A percentile compares a stretch with the other conserved stretches of the same genome.
phyloP scores from a whole-genome alignment of 2,113 vertebrate species.

The Platycercus adscitus region DNA sequence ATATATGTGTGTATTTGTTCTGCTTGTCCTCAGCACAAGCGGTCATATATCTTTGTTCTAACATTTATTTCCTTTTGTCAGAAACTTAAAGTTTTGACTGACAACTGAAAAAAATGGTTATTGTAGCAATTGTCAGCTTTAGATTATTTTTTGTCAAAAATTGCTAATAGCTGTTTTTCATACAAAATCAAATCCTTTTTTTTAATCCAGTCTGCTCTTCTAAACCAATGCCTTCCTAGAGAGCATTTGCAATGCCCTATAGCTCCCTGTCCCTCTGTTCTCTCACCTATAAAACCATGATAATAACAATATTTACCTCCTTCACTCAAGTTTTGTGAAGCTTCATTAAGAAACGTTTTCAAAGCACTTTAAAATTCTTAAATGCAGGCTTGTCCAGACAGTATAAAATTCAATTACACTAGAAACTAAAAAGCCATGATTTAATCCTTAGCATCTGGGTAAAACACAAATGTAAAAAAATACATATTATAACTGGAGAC shows the following conservation, averaged over 20 bases:
- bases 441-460: neutral
- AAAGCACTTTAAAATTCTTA: neutral
- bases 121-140: neutral
- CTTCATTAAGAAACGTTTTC: slow-evolving; percentile 1
- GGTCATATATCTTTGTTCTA: neutral
- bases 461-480: slow-evolving; percentile 7
- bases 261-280: neutral
- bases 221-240: neutral
- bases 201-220: neutral
- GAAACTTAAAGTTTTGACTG: neutral
- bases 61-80: neutral
- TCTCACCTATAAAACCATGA: neutral
- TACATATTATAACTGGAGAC: neutral
- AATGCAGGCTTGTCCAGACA: neutral
- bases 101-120: neutral
- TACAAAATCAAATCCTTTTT: neutral
- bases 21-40: neutral
- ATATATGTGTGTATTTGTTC: neutral
- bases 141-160: neutral
- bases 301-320: slow-evolving; percentile 13
- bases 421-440: neutral
- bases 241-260: neutral
- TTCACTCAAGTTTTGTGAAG: neutral
- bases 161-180: neutral
- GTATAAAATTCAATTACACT: slow-evolving; percentile 26